These are phyloP conservation scores for Drosophila helvetica DNA, from an alignment of 2,888 invertebrate species.

Conservation along the genomic window DNA sequence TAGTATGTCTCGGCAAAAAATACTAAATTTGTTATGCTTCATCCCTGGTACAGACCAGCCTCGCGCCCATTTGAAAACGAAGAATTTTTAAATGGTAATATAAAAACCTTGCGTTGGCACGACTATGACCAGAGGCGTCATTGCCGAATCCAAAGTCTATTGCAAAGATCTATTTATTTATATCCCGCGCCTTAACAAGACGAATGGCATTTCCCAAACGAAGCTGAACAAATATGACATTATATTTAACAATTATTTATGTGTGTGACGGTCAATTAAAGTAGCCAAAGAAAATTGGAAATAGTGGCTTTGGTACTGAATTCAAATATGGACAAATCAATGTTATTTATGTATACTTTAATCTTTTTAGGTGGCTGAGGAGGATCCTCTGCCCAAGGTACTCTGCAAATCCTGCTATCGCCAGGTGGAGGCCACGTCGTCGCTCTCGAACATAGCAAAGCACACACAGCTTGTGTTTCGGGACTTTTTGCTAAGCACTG, in stretches of 20 bases:
- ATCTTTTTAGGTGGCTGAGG: constrained; percentile 74
- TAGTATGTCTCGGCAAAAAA: constrained; percentile 10
- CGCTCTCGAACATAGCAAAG: constrained; percentile 81
- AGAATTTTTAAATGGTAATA: too few species aligned
- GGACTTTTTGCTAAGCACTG: constrained; percentile 76
- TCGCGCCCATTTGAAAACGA: too few species aligned
- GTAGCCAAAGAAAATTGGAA: constrained; percentile 58
- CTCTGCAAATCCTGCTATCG: constrained; percentile 81
- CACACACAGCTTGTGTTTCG: constrained; percentile 80
- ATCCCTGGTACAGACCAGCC: constrained; percentile 19
- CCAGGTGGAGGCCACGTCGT: constrained; percentile 82
- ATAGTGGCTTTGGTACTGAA: too few species aligned
- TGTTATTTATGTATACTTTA: neutral
- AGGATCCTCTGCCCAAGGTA: constrained; percentile 81
- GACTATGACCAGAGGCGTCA: neutral
- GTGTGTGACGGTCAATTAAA: constrained; percentile 43
- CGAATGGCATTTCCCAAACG: too few species aligned
- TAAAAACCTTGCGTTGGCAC: too few species aligned
- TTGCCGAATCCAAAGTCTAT: constrained; percentile 1
- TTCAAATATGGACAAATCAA: too few species aligned
- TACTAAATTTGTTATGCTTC: constrained; percentile 8
- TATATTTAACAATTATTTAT: too few species aligned
- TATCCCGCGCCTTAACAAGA: too few species aligned
- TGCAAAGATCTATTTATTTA: neutral
- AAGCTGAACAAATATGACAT: too few species aligned